Evolutionary conservation across 2,797 vertebrate genomes (phyloP).

Genomic region (Neosilurus hyrtlii): DNA sequence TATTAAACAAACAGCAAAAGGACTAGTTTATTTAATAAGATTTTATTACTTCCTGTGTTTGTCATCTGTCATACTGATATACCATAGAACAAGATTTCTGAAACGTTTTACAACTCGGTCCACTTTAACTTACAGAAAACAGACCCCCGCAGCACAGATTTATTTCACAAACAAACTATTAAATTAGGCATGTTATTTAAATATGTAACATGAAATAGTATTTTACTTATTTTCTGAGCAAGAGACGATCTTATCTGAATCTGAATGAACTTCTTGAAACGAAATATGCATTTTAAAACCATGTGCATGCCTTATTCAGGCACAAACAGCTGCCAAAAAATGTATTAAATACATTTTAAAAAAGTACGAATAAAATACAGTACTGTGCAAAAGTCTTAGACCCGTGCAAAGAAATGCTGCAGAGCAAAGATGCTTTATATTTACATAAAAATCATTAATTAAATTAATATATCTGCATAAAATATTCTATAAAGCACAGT

Average conservation of each 20-base stretch:
- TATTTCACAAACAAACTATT: neutral
- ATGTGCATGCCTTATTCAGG: neutral
- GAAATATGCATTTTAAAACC: neutral
- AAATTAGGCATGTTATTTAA: neutral
- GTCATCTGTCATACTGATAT: neutral
- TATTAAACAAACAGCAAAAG: slow-evolving; percentile 14
- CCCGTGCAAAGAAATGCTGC: no score
- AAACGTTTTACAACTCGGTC: neutral
- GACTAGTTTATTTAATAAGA: neutral
- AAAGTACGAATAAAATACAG: neutral
- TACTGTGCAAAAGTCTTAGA: no score
- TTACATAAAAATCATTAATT: no score
- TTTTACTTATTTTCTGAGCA: neutral
- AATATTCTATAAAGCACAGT: no score
- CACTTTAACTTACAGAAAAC: neutral
- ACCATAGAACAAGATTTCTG: neutral
- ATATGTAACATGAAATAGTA: neutral
- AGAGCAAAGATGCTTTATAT: no score
- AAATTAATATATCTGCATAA: no score
- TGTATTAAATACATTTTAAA: neutral
- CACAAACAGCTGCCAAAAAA: neutral
- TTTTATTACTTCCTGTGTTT: slow-evolving; percentile 15
- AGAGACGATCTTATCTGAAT: neutral
- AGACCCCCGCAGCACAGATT: neutral
- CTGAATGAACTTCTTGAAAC: neutral